Percentiles rank a stretch among this genome's conserved stretches.
Conservation (phyloP, 2,888 invertebrate genomes). For the Andricus curvator region DNA sequence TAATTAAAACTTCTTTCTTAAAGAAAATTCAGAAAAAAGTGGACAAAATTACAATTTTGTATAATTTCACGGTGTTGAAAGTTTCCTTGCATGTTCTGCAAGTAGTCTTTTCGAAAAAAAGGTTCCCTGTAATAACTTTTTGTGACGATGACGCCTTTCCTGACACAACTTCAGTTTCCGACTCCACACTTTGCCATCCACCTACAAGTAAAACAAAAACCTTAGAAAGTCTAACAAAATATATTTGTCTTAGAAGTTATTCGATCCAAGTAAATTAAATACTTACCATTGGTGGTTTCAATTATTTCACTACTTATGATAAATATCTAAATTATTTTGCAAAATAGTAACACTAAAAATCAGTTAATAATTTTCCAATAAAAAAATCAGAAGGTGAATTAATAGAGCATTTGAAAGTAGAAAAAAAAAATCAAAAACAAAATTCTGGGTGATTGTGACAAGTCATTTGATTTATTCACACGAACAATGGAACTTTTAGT, state of each 20-base stretch:
- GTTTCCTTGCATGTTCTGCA: constrained; percentile 9
- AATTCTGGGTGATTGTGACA: background rate
- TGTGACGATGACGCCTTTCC: constrained; percentile 22
- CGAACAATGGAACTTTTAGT: background rate
- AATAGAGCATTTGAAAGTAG: background rate
- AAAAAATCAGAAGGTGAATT: background rate
- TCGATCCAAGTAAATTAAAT: background rate
- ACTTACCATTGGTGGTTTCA: background rate
- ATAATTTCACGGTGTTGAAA: constrained; percentile 7
- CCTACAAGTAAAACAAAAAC: constrained; percentile 6
- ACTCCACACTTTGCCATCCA: constrained; percentile 12
- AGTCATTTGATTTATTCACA: constrained; percentile 1
- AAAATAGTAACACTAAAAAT: background rate
- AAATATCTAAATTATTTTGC: background rate
- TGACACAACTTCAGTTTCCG: background rate
- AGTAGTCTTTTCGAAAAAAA: background rate
- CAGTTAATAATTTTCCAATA: background rate
- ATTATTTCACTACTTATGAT: background rate
- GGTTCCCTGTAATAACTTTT: constrained; percentile 14
- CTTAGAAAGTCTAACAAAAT: background rate
- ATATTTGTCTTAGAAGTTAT: background rate
- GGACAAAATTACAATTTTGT: constrained; percentile 27
- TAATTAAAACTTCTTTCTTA: constrained; percentile 42
- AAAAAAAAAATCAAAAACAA: background rate
- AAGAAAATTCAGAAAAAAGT: background rate